Base-by-base conservation (phyloP, 2,797 vertebrate species). In the Varecia variegata region DNA sequence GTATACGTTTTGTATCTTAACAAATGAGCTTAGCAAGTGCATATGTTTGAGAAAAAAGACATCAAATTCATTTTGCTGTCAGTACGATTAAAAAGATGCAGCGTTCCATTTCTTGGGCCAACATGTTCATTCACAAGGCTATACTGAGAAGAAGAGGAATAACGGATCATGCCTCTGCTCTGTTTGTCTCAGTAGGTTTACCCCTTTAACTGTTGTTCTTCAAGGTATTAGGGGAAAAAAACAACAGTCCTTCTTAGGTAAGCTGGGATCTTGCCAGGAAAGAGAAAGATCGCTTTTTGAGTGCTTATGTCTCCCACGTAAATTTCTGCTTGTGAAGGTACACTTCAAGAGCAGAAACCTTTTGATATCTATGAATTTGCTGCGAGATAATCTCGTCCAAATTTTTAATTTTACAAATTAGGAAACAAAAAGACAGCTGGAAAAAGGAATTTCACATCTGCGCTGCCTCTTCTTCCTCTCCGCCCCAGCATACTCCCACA, bases 21-120 rank as follows among this genome's bases (percentile, higher is more conserved):
- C 7, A 88, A 92, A 96, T 79, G 89, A 68, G 40, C 56, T 96
- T 91, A 95, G 25, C 20, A 90, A 92, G 54, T 80, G n/a, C 35
- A 9, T 85, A 80, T 43, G 32, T 88, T 79, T 52, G 47, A 95
- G n/a, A 94, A 45, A 85, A 92, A 97, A 97, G 47, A 94, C 27
- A 89, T 81, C 84, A 95, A 82, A 50, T 65, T 93, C 38, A 84
- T 38, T 86, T 88, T 65, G 32, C 40, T 90, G 62, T 90, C 82
- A 92, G 60, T 76, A 90, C 96, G 40, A 85, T 86, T 67, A 43
- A 70, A 94, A 96, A 93, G 58, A 86, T 11, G n/a, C 23, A 70
- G 65, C 21, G 15, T 65, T 84, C 25, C 38, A 58, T 77, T 94
- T 88, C 77, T 87, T 17, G 1, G 67, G 67, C 67, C 43, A 52